Evolutionary conservation across 2,113 vertebrate genomes (phyloP).

Genomic region (Atlantisia rogersi): DNA sequence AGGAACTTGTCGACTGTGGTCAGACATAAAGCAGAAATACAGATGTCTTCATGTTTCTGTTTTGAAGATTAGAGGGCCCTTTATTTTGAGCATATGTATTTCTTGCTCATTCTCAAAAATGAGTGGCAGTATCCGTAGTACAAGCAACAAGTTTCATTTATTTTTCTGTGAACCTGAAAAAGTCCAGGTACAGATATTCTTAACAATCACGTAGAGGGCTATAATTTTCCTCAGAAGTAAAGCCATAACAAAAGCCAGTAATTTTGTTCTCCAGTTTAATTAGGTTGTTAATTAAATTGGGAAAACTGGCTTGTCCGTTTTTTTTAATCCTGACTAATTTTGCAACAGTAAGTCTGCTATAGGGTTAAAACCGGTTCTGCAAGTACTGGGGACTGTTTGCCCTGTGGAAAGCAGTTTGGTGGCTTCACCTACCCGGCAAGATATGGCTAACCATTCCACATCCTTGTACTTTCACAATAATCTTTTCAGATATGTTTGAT

Average conservation of each 20-base stretch:
- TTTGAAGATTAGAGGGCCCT: neutral
- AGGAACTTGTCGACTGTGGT: neutral
- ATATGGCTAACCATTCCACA: neutral
- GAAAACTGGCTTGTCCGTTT: neutral
- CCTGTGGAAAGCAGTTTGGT: neutral
- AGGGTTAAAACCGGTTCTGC: neutral
- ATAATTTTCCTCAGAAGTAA: neutral
- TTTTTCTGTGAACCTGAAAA: neutral
- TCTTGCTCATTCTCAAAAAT: neutral
- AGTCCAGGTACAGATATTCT: neutral
- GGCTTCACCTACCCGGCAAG: neutral
- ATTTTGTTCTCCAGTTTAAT: neutral
- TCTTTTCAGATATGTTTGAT: neutral
- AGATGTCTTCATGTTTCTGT: neutral
- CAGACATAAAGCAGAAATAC: neutral
- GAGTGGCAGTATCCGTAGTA: neutral
- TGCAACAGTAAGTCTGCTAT: neutral
- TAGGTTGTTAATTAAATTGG: conserved; percentile 1
- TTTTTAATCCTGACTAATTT: neutral
- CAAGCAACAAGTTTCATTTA: neutral
- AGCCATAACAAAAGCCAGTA: neutral
- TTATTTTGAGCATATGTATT: neutral
- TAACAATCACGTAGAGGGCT: neutral
- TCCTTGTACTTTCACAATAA: neutral
- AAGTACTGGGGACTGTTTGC: neutral